A percentile compares a stretch with the other conserved stretches of the same genome.
These are phyloP conservation scores for Callipepla squamata DNA, from an alignment of 2,113 vertebrate genomes.

Conservation along the genomic window DNA sequence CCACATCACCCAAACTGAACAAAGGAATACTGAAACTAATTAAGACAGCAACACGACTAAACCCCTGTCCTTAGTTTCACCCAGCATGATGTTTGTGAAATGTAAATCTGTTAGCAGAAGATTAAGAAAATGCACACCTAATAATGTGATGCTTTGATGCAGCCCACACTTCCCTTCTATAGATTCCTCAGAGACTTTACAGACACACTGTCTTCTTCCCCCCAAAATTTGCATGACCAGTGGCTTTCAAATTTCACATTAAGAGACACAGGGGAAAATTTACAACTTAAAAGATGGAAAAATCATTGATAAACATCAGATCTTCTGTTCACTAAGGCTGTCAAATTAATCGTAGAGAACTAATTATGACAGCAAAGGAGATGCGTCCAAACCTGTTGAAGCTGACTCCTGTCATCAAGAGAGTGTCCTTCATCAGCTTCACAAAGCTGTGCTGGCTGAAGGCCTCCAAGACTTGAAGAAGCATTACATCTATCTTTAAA, in stretches of 20 bases:
- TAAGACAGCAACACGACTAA: constrained; percentile 41
- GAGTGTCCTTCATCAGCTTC: neutral
- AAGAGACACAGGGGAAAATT: neutral
- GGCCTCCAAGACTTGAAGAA: neutral
- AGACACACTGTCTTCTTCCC: neutral
- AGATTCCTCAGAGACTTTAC: neutral
- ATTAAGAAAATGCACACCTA: neutral
- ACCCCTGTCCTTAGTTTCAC: constrained; percentile 32
- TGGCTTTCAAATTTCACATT: neutral
- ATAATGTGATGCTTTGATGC: neutral
- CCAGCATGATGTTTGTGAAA: constrained; percentile 2
- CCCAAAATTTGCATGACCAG: neutral
- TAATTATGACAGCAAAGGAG: neutral
- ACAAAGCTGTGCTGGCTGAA: neutral
- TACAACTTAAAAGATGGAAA: neutral
- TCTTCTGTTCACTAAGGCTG: neutral
- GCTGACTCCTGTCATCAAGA: neutral
- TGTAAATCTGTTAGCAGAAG: neutral
- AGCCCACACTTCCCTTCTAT: neutral
- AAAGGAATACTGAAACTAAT: constrained; percentile 35
- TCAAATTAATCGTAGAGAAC: neutral
- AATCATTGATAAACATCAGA: neutral
- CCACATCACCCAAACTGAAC: neutral
- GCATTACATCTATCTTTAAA: fast-evolving
- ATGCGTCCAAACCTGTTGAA: neutral